These are phyloP conservation scores for Cephalopachus bancanus DNA, from an alignment of 2,797 vertebrate genomes.

Conservation along the genomic window DNA sequence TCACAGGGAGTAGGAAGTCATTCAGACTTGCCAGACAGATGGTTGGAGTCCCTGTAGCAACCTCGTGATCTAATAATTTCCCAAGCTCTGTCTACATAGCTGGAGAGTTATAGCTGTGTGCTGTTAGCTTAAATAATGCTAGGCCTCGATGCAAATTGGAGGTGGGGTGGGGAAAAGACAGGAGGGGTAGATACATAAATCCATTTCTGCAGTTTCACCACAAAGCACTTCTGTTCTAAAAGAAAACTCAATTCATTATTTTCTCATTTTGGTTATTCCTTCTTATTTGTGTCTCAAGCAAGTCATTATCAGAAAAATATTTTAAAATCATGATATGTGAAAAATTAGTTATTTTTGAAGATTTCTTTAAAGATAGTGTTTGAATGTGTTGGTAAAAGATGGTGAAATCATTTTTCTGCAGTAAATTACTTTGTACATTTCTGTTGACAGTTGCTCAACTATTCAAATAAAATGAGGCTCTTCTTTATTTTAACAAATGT, in stretches of 20 bases:
- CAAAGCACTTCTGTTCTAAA: constrained; percentile 27
- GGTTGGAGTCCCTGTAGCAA: constrained; percentile 45
- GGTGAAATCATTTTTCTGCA: not conserved
- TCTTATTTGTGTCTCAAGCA: constrained; percentile 3
- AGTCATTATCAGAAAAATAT: not conserved
- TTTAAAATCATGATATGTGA: not conserved
- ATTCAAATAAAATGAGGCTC: not conserved
- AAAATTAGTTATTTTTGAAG: constrained; percentile 46
- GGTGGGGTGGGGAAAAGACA: not conserved
- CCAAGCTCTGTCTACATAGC: constrained; percentile 41
- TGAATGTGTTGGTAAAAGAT: not conserved
- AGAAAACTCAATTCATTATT: constrained; percentile 34
- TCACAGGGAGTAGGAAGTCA: constrained; percentile 61
- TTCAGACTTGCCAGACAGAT: constrained; percentile 60
- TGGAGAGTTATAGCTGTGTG: constrained; percentile 15
- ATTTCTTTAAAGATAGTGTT: not conserved
- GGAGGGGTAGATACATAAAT: not conserved
- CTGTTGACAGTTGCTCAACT: not conserved
- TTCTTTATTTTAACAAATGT: not conserved
- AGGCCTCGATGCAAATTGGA: not conserved
- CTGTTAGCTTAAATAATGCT: constrained; percentile 2
- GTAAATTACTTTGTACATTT: not conserved
- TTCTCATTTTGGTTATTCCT: not conserved
- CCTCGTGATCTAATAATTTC: constrained; percentile 72
- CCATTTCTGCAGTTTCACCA: not conserved